phyloP scores from a whole-genome alignment of 2,113 vertebrate species.

The Etia nguti region DNA sequence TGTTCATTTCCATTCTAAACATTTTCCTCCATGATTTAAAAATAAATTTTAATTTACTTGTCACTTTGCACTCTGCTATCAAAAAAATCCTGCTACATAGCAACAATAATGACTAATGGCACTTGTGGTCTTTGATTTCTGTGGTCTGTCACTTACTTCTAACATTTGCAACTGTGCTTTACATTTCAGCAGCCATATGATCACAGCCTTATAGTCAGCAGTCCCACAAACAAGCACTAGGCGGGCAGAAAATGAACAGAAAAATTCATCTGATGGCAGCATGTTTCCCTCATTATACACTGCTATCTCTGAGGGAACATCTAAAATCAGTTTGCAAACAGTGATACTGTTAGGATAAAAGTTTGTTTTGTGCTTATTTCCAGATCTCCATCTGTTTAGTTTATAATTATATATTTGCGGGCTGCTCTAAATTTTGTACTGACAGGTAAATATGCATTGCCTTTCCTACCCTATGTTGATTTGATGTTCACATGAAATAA shows the following conservation, averaged over 20 bases:
- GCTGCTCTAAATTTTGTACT: neutral
- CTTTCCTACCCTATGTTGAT: neutral
- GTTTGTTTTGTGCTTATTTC: neutral
- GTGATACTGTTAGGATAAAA: neutral
- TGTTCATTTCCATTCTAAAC: neutral
- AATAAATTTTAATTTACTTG: neutral
- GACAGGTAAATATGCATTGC: neutral
- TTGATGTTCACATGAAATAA: neutral
- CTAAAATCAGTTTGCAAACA: neutral
- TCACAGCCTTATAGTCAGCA: neutral
- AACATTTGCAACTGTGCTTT: neutral
- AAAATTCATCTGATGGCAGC: neutral
- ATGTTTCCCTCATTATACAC: neutral
- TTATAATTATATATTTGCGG: neutral
- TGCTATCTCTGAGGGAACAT: neutral
- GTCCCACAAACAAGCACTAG: neutral
- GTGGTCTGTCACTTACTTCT: neutral
- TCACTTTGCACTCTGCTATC: neutral
- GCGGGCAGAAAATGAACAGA: neutral
- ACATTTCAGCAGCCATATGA: neutral
- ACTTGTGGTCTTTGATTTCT: neutral
- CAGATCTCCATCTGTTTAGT: neutral
- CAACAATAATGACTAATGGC: conserved; percentile 6
- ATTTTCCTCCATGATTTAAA: neutral
- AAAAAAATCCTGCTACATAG: conserved; percentile 3